Evolutionary conservation across 2,888 invertebrate genomes (phyloP).

Genomic region (Cephus rjabovi): DNA sequence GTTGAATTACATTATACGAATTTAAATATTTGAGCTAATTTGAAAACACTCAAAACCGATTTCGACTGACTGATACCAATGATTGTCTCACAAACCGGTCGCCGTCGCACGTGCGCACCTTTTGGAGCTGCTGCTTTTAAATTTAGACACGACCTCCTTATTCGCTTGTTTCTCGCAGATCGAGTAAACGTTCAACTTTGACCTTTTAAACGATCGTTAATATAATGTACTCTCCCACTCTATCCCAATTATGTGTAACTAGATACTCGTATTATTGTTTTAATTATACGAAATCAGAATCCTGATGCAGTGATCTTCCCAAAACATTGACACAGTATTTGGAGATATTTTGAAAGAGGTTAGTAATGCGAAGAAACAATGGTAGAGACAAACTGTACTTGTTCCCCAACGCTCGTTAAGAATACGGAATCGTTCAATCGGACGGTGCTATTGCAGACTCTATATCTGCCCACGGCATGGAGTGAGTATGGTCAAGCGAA

Average conservation of each 20-base stretch:
- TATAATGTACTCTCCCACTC: not conserved
- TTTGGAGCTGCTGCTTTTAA: not conserved
- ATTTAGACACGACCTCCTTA: not conserved
- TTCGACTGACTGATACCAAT: not conserved
- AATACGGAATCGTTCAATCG: slow-evolving; percentile 45
- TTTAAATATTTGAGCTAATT: not conserved
- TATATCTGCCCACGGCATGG: slow-evolving; percentile 37
- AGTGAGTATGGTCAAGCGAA: slow-evolving; percentile 35
- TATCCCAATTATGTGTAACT: not conserved
- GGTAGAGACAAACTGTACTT: slow-evolving; percentile 28
- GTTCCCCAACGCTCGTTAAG: slow-evolving; percentile 40
- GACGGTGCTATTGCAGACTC: slow-evolving; percentile 42
- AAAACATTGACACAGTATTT: not conserved
- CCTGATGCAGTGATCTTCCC: not conserved
- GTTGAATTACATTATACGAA: not conserved
- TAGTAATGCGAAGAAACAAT: slow-evolving; percentile 32
- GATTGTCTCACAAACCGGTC: not conserved
- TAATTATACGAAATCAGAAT: not conserved
- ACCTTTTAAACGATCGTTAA: not conserved
- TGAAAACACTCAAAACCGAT: not conserved
- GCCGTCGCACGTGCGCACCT: not conserved
- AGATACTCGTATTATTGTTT: not conserved
- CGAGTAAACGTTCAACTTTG: not conserved
- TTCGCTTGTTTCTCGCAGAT: not conserved
- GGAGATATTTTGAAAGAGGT: not conserved